These are phyloP conservation scores for Andrena hattorfiana DNA, from an alignment of 2,888 invertebrate species.

Conservation along the genomic window DNA sequence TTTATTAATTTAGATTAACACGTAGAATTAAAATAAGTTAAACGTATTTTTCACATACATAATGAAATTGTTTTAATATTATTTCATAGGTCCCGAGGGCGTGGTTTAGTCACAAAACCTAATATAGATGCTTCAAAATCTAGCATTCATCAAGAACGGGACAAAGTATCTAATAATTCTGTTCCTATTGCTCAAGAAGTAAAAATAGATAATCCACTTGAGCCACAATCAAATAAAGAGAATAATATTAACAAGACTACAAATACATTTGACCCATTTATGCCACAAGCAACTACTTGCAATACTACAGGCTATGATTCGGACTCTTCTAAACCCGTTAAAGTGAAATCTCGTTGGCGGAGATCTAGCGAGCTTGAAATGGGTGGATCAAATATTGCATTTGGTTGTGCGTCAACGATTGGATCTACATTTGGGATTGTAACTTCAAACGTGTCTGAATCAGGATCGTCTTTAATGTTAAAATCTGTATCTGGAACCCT, in stretches of 20 bases:
- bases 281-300: conserved; percentile 72
- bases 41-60: not conserved
- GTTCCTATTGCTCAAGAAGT: conserved; percentile 68
- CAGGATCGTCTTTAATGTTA: conserved; percentile 28
- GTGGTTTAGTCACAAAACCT: conserved; percentile 82
- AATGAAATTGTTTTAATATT: conserved; percentile 26
- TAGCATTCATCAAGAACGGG: conserved; percentile 70
- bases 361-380: conserved; percentile 91
- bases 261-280: conserved; percentile 72
- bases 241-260: conserved; percentile 73
- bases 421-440: conserved; percentile 82
- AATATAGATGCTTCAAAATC: conserved; percentile 74
- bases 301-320: conserved; percentile 80
- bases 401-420: conserved; percentile 84
- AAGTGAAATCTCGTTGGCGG: conserved; percentile 92
- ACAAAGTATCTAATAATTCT: conserved; percentile 71
- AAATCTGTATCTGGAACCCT: conserved; percentile 58
- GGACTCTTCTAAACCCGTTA: conserved; percentile 88
- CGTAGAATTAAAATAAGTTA: not conserved
- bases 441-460: conserved; percentile 79
- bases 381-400: conserved; percentile 80
- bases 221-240: conserved; percentile 81
- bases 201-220: conserved; percentile 79
- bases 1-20: conserved; percentile 6
- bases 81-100: conserved; percentile 79